Evolutionary conservation across 1,140 invertebrate genomes (phyloP).

Genomic region (Drosophila lacteicornis): DNA sequence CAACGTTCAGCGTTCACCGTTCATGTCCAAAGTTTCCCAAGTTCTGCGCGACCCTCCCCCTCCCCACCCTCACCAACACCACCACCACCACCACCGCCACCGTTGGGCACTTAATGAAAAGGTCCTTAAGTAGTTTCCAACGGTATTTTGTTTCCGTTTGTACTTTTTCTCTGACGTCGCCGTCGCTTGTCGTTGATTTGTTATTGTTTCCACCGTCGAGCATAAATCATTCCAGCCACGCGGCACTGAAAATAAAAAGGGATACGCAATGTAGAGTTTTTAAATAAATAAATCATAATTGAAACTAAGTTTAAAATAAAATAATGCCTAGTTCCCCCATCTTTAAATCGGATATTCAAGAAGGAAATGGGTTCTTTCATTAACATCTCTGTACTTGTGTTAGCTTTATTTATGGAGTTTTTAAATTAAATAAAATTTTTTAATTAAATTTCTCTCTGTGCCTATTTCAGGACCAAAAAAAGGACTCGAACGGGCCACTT

Average conservation of each 20-base stretch:
- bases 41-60: neutral
- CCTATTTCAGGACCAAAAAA: neutral
- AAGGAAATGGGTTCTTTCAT: too few species aligned
- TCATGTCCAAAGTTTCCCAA: slow-evolving; percentile 36
- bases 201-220: slow-evolving; percentile 76
- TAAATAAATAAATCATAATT: too few species aligned
- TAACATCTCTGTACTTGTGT: too few species aligned
- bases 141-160: slow-evolving; percentile 84
- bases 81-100: slow-evolving; percentile 14
- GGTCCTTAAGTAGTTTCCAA: slow-evolving; percentile 83
- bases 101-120: slow-evolving; percentile 77
- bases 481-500: slow-evolving; percentile 30
- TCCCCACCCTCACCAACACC: slow-evolving; percentile 5
- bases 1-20: slow-evolving; percentile 30
- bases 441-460: neutral
- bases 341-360: too few species aligned
- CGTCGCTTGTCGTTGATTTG: slow-evolving; percentile 74
- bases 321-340: too few species aligned
- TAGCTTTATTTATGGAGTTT: too few species aligned
- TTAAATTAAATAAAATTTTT: neutral
- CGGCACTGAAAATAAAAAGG: neutral
- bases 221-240: slow-evolving; percentile 69
- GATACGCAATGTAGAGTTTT: too few species aligned
- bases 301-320: too few species aligned
- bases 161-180: slow-evolving; percentile 68